Evolutionary conservation across 2,797 vertebrate genomes (phyloP).

Genomic region (Poecilia picta): DNA sequence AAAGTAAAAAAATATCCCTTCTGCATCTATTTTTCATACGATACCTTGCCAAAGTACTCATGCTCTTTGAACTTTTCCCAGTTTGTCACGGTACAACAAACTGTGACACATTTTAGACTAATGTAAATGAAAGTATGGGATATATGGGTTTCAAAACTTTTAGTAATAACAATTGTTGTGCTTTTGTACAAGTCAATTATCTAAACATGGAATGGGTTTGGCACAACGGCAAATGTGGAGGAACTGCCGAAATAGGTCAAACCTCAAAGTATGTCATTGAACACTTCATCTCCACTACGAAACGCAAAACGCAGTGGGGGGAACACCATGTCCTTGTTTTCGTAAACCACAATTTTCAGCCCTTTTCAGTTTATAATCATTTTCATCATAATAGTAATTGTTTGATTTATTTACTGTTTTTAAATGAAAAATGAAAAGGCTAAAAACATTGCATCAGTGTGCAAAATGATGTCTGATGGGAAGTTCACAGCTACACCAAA

Average conservation of each 20-base stretch:
- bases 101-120: not conserved
- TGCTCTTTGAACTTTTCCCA: not conserved
- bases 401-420: not conserved
- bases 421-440: not conserved
- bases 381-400: not conserved
- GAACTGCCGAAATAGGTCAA: not conserved
- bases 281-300: not conserved
- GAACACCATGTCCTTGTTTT: not conserved
- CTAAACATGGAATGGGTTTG: not conserved
- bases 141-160: not conserved
- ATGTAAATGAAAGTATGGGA: not conserved
- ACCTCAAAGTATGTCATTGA: not conserved
- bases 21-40: not conserved
- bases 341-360: not conserved
- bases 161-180: not conserved
- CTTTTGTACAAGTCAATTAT: not conserved
- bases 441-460: not conserved
- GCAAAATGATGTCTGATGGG: conserved; percentile 1
- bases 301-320: not conserved
- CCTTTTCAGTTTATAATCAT: not conserved
- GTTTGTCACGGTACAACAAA: not conserved
- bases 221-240: not conserved
- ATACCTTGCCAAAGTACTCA: not conserved
- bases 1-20: not conserved
- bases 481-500: conserved; percentile 5